Percentiles rank a stretch among this genome's conserved stretches.
phyloP scores from a whole-genome alignment of 1,140 invertebrate genomes.

The Chironomus striatipennis region DNA sequence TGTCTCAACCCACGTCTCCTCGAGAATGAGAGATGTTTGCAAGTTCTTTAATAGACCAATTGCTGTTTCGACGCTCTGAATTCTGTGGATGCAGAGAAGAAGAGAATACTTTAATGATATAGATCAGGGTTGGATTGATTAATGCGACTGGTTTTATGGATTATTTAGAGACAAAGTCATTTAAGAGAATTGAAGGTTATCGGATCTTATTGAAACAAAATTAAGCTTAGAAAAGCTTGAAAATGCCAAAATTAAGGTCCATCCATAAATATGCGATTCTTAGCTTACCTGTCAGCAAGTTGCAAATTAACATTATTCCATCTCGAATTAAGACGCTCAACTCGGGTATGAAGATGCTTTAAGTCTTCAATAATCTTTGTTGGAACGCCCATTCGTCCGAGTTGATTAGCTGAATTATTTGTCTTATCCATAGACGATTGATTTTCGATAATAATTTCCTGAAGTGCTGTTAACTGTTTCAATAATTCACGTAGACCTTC shows the following conservation, averaged over 20 bases:
- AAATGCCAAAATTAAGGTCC: no score
- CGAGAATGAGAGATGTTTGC: slow-evolving; percentile 73
- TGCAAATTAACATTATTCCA: slow-evolving; percentile 84
- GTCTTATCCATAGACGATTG: slow-evolving; percentile 75
- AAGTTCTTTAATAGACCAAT: slow-evolving; percentile 79
- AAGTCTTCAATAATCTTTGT: slow-evolving; percentile 65
- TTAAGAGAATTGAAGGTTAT: no score
- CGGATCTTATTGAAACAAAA: no score
- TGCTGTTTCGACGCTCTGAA: slow-evolving; percentile 77
- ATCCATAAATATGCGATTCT: no score
- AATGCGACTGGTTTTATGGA: no score
- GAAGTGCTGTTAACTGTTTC: slow-evolving; percentile 41
- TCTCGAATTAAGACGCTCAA: slow-evolving; percentile 66
- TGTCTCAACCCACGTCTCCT: slow-evolving; percentile 80
- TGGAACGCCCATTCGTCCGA: slow-evolving; percentile 58
- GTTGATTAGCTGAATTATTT: slow-evolving; percentile 73
- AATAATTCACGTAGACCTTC: slow-evolving; percentile 52
- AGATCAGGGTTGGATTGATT: no score
- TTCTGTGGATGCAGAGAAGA: slow-evolving; percentile 42
- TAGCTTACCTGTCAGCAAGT: slow-evolving; percentile 65
- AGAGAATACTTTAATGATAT: not conserved
- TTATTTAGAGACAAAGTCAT: not conserved
- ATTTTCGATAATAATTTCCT: slow-evolving; percentile 66
- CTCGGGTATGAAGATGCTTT: slow-evolving; percentile 78
- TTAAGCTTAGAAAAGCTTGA: no score